Base-by-base conservation (phyloP, 2,113 vertebrate species). In the Urocynchramus pylzowi region DNA sequence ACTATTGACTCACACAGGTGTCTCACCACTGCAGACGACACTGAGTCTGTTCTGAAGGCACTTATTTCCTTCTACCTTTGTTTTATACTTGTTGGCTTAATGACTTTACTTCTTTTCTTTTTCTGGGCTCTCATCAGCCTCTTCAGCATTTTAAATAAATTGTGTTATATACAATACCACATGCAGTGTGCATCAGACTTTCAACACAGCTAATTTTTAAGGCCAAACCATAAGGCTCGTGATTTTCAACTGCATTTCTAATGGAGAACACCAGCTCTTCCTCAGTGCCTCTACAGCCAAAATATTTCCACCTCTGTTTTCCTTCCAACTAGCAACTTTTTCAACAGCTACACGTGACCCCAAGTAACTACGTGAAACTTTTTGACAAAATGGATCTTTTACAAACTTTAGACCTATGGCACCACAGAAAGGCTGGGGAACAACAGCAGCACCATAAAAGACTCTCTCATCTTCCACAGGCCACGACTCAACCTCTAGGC, bases 211-310 rank as follows among this genome's bases (percentile, higher is more conserved):
- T 52, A 5, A 31, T 39, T 77, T 91, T 84, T 63, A 88, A 86
- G 52, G 79, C 31, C 30, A 64, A 74, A 6, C 11, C 3, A 0
- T 31, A 67, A 56, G 35, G 60, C 17, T 74, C 0, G 0, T 33
- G 49, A 73, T 93, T 77, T 49, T 7, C 33, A 82, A 52, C 18
- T 56, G 35, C 37, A 27, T 35, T 73, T 87, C 67, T 52, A 67
- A 88, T 14, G 22, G 12, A 77, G 75, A 92, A 86, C 30, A 41
- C 15, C 35, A 85, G 31, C 33, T 74, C 44, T 35, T 89, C n/a
- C 42, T 49, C 1, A 0, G 11, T 19, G 45, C 15, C 50, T 30
- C n/a, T 33, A 30, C 13, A 53, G 70, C 27, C 39, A 59, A 60
- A 57, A 3, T 79, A 85, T 70, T 63, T 54, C 41, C 68, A 85